A percentile compares a stretch with the other conserved stretches of the same genome.
These are phyloP conservation scores for Collichthys lucidus DNA, from an alignment of 2,113 vertebrate species.

Conservation along the genomic window DNA sequence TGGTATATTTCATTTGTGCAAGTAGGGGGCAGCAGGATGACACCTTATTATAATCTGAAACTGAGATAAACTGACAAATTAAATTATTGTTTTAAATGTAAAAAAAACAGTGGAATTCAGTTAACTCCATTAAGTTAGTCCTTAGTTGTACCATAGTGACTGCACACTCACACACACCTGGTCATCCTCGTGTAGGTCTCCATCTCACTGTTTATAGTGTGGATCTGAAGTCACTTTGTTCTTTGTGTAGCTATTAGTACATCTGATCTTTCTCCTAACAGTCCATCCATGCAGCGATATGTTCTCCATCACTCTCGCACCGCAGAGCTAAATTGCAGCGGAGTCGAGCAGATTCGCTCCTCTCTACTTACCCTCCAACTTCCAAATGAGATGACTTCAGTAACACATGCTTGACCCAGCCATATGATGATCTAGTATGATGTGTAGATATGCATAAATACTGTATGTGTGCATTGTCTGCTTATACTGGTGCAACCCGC, in stretches of 20 bases:
- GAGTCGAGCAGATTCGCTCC: slow-evolving; percentile 24
- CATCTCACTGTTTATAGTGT: background rate
- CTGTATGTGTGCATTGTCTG: background rate
- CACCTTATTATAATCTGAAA: too few relatives aligned
- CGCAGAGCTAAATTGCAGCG: slow-evolving; percentile 33
- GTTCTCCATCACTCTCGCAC: slow-evolving; percentile 31
- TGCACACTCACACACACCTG: background rate
- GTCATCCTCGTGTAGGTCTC: background rate
- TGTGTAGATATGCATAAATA: slow-evolving; percentile 17
- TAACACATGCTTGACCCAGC: slow-evolving; percentile 26
- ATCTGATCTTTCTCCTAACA: slow-evolving; percentile 30
- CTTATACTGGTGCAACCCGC: slow-evolving; percentile 3
- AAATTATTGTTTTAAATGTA: background rate
- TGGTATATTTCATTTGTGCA: background rate
- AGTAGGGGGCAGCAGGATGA: background rate
- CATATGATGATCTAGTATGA: slow-evolving; percentile 10
- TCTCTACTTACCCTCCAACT: slow-evolving; percentile 48
- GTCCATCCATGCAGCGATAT: slow-evolving; percentile 30
- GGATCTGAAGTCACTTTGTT: slow-evolving; percentile 25
- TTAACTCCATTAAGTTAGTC: background rate
- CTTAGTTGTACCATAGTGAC: background rate
- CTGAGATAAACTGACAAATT: background rate
- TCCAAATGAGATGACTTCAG: slow-evolving; percentile 46
- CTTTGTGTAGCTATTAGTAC: slow-evolving; percentile 15
- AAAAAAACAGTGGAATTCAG: background rate